Evolutionary conservation across 2,888 invertebrate genomes (phyloP).

Genomic region (Cephonodes hylas): DNA sequence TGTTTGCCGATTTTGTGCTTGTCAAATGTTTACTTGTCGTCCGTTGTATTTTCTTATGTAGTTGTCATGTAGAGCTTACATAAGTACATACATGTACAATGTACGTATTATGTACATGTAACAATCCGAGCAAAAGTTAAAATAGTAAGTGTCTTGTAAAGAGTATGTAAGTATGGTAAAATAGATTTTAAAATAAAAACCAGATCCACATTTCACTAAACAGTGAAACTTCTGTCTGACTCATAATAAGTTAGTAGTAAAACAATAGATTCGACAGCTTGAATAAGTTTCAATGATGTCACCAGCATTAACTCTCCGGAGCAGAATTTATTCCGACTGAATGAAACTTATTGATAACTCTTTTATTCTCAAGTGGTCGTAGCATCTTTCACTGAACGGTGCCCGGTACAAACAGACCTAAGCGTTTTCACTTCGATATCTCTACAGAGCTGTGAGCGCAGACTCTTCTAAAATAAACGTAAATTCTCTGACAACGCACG

Average conservation of each 20-base stretch:
- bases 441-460: slow-evolving; percentile 55
- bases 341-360: slow-evolving; percentile 74
- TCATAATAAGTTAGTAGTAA: slow-evolving; percentile 13
- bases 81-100: too few species aligned
- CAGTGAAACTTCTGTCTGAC: neutral
- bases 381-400: slow-evolving; percentile 65
- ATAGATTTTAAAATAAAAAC: neutral
- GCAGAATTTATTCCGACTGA: slow-evolving; percentile 57
- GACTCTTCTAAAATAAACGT: slow-evolving; percentile 44
- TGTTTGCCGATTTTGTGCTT: slow-evolving; percentile 65
- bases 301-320: slow-evolving; percentile 37
- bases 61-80: slow-evolving; percentile 18
- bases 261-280: slow-evolving; percentile 20
- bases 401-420: slow-evolving; percentile 56
- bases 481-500: slow-evolving; percentile 58
- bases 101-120: too few species aligned
- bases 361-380: slow-evolving; percentile 64
- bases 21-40: slow-evolving; percentile 40
- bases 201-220: neutral
- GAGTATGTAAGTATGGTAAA: too few species aligned
- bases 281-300: slow-evolving; percentile 10
- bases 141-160: too few species aligned
- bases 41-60: slow-evolving; percentile 43
- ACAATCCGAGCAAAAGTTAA: neutral
- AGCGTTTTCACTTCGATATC: slow-evolving; percentile 53